These are phyloP conservation scores for Rhopalosiphum padi DNA, from an alignment of 1,140 invertebrate species.

Conservation along the genomic window DNA sequence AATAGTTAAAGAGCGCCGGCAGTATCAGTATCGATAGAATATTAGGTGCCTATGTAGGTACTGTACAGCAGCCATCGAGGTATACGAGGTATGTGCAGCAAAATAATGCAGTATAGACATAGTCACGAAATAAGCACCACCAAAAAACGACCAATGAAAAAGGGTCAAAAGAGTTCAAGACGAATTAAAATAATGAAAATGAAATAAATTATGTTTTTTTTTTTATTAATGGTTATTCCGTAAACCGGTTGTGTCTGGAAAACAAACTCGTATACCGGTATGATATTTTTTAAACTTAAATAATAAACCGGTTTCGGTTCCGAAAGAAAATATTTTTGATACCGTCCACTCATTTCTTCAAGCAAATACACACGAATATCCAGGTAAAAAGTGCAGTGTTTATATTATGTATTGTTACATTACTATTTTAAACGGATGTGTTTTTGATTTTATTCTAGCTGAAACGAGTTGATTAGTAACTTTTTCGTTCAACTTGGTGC, in stretches of 20 bases:
- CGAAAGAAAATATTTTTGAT: conserved; percentile 59
- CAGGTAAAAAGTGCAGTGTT: conserved; percentile 23
- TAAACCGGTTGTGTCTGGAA: conserved; percentile 51
- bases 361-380: background rate
- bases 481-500: background rate
- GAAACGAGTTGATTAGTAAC: background rate
- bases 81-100: background rate
- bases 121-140: conserved; percentile 6
- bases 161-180: conserved; percentile 51
- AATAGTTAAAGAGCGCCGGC: background rate
- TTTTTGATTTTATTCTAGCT: background rate
- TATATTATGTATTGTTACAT: background rate
- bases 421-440: conserved; percentile 1
- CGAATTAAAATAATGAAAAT: conserved; percentile 56
- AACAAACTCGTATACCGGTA: conserved; percentile 48
- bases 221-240: conserved; percentile 53
- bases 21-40: background rate
- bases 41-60: background rate
- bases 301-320: conserved; percentile 65
- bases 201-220: conserved; percentile 49
- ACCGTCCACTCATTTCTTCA: conserved; percentile 47
- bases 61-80: background rate
- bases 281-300: conserved; percentile 66
- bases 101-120: background rate
- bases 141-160: conserved; percentile 39